Base-by-base conservation (phyloP, 2,888 invertebrate genomes). In the Nomada flava region DNA sequence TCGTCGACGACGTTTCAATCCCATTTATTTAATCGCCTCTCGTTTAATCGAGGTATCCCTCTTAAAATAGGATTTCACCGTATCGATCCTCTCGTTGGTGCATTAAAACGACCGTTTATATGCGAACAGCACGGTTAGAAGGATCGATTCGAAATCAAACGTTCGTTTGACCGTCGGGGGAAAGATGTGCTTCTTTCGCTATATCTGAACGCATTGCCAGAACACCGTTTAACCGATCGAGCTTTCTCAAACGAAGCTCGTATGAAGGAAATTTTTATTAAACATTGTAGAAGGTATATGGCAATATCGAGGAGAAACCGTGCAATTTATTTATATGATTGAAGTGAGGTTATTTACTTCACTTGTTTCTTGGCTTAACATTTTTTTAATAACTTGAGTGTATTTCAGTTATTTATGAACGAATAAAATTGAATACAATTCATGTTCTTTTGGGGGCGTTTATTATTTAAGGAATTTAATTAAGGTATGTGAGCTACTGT, bases 21-120 rank as follows among this genome's bases (percentile, higher is more conserved):
- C 88, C 90, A 82, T 88, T 88, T 91, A 90, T 89, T 89, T 87
- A 89, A 91, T 91, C 90, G 89, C 86, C 79, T 74, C 77, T 80
- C 85, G 80, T 86, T 87, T 89, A 88, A 91, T 90, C 88, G 91
- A 85, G 72, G 76, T 76, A 77, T 82, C 69, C 82, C 83, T 83
- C 77, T 74, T 82, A 79, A 79, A 83, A 85, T 87, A 83, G 83
- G 81, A 85, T 85, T 81, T 77, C 79, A 68, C 60, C 70, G 69
- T 76, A 76, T 76, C 76, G 76, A 75, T 72, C 64, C 67, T 59
- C 76, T 55, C 74, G 60, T 79, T 72, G 64, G 52, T 75, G 65
- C 53, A 50, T 65, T 75, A 67, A 75, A 77, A 52, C 64, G 77
- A 65, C 55, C 79, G 82, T 86, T 87, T 82, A 76, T 82, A 87